Percentiles rank a stretch among this genome's conserved stretches.
Evolutionary conservation across 2,113 vertebrate genomes (phyloP).

Genomic region (Lepus americanus): DNA sequence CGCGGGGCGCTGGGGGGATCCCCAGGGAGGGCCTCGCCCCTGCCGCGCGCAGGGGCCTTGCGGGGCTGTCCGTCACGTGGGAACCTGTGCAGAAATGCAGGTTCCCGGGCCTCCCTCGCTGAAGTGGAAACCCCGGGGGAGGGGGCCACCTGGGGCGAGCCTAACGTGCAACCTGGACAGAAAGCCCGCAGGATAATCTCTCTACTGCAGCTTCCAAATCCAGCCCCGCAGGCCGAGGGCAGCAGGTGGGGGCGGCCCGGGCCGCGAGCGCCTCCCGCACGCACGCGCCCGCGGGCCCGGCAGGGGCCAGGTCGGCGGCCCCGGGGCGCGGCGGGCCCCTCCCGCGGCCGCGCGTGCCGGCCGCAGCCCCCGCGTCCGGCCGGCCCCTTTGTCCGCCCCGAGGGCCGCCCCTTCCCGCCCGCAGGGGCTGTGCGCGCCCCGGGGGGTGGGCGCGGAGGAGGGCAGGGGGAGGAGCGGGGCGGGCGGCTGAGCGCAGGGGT

Average conservation of each 20-base stretch:
- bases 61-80: not conserved
- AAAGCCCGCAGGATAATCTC: slow-evolving; percentile 13
- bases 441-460: slow-evolving; percentile 53
- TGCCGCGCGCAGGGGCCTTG: too few relatives aligned
- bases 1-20: too few relatives aligned
- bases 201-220: not conserved
- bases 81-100: slow-evolving; percentile 46
- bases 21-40: too few relatives aligned
- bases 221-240: not conserved
- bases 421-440: slow-evolving; percentile 36
- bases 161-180: not conserved
- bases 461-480: slow-evolving; percentile 73
- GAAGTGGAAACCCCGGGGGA: not conserved
- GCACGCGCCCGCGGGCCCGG: not conserved
- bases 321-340: slow-evolving; percentile 41
- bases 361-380: slow-evolving; percentile 42
- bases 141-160: not conserved
- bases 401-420: slow-evolving; percentile 77
- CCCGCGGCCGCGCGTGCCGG: slow-evolving; percentile 77
- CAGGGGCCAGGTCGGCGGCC: slow-evolving; percentile 63
- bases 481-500: slow-evolving; percentile 64
- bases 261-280: not conserved
- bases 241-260: slow-evolving; percentile 33
- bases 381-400: slow-evolving; percentile 66
- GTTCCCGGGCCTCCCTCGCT: not conserved